Percentiles rank a stretch among this genome's conserved stretches.
Evolutionary conservation across 2,888 invertebrate species (phyloP).

Genomic region (Trichacis sp.): DNA sequence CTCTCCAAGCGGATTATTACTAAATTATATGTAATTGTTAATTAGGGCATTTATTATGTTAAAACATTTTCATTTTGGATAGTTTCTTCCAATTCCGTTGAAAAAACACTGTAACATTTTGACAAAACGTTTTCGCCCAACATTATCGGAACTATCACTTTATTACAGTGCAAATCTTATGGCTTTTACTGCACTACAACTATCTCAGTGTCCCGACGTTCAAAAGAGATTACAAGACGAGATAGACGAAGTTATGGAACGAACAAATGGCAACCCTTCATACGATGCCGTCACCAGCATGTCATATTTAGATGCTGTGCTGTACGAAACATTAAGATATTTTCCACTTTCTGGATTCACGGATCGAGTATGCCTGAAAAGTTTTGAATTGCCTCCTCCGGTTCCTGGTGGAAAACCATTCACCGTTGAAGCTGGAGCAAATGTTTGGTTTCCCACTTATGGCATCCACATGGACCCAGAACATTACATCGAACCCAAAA

Average conservation of each 20-base stretch:
- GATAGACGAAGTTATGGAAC: slow-evolving; percentile 49
- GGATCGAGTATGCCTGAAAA: slow-evolving; percentile 71
- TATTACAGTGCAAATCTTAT: too few relatives aligned
- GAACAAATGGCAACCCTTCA: slow-evolving; percentile 33
- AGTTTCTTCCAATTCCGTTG: too few relatives aligned
- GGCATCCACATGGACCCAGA: slow-evolving; percentile 61
- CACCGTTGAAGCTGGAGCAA: slow-evolving; percentile 54
- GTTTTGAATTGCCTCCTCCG: slow-evolving; percentile 68
- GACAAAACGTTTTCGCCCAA: too few relatives aligned
- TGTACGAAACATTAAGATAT: slow-evolving; percentile 50
- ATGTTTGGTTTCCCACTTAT: slow-evolving; percentile 58
- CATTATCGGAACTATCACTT: too few relatives aligned
- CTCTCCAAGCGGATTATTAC: too few relatives aligned
- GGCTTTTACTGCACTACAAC: slow-evolving; percentile 50
- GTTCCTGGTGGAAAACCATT: slow-evolving; percentile 47
- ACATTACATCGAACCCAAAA: slow-evolving; percentile 61
- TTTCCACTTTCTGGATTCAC: slow-evolving; percentile 67
- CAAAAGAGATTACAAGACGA: slow-evolving; percentile 53
- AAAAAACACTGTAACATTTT: too few relatives aligned
- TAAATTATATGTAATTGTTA: too few relatives aligned
- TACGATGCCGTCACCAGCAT: slow-evolving; percentile 52
- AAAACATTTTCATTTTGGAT: too few relatives aligned
- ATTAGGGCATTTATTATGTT: too few relatives aligned
- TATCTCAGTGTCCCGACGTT: slow-evolving; percentile 49
- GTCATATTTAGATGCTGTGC: slow-evolving; percentile 56